Evolutionary conservation across 2,888 invertebrate genomes (phyloP).

Genomic region (Sminthurinus aureus): DNA sequence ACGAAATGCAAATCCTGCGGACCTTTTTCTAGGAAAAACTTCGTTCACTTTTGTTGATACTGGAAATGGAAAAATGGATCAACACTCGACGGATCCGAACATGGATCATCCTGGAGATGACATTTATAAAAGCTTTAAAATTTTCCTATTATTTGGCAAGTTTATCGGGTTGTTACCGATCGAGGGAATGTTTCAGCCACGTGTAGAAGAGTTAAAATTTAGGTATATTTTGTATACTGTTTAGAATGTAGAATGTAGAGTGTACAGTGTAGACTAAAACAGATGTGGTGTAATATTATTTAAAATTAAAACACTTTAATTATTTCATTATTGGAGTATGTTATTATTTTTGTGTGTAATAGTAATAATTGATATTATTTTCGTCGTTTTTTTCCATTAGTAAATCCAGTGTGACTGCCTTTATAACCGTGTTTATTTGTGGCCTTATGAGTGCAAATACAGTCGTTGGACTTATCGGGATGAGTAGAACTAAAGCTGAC

Average conservation of each 20-base stretch:
- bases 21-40: constrained; percentile 26
- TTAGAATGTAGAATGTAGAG: too few species aligned
- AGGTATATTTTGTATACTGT: not conserved
- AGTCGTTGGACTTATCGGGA: not conserved
- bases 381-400: not conserved
- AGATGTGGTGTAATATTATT: not conserved
- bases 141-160: constrained; percentile 35
- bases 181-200: not conserved
- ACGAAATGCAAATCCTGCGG: constrained; percentile 5
- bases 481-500: not conserved
- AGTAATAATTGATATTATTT: not conserved
- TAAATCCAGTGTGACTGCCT: not conserved
- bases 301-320: not conserved
- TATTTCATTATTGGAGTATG: not conserved
- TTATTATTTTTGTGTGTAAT: too few species aligned
- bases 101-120: not conserved
- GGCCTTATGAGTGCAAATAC: not conserved
- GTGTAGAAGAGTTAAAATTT: not conserved
- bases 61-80: not conserved
- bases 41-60: not conserved
- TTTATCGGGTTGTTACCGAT: constrained; percentile 32
- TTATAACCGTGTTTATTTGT: not conserved
- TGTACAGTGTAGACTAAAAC: too few species aligned
- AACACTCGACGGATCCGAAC: too few species aligned
- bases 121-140: not conserved